Conservation (phyloP, 2,113 vertebrate species). For the Clarias macrocephalus region DNA sequence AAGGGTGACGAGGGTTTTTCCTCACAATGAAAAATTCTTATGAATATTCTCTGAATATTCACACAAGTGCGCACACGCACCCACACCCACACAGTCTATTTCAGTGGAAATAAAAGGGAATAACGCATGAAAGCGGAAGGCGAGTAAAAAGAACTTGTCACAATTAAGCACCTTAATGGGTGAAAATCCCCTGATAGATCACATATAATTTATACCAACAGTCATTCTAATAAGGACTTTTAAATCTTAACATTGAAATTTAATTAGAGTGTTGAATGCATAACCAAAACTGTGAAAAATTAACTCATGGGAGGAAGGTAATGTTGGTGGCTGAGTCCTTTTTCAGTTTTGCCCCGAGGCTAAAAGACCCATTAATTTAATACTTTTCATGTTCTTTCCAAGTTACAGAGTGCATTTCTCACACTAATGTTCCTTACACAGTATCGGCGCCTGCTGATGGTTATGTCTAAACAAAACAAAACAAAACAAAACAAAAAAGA, state of each 20-base stretch:
- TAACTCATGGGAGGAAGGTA: slow-evolving; percentile 70
- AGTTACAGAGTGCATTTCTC: slow-evolving; percentile 70
- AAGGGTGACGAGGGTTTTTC: slow-evolving; percentile 48
- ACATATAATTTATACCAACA: slow-evolving; percentile 79
- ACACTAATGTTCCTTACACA: slow-evolving; percentile 73
- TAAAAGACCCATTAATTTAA: slow-evolving; percentile 80
- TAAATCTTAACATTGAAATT: slow-evolving; percentile 80
- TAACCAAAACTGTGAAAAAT: slow-evolving; percentile 80
- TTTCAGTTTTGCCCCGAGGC: slow-evolving; percentile 76
- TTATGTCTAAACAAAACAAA: slow-evolving; percentile 60
- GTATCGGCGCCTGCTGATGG: slow-evolving; percentile 70
- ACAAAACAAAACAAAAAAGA: slow-evolving; percentile 55
- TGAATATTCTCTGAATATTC: slow-evolving; percentile 43
- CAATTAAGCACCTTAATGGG: slow-evolving; percentile 77
- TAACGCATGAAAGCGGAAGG: slow-evolving; percentile 67
- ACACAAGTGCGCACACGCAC: slow-evolving; percentile 40
- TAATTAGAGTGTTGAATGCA: slow-evolving; percentile 80
- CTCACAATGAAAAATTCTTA: not conserved
- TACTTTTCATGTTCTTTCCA: slow-evolving; percentile 77
- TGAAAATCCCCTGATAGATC: slow-evolving; percentile 71
- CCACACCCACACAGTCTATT: slow-evolving; percentile 54
- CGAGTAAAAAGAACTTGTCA: slow-evolving; percentile 71
- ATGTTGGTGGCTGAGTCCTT: slow-evolving; percentile 58
- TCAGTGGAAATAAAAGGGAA: slow-evolving; percentile 64
- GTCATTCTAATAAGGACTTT: slow-evolving; percentile 77